A percentile compares a stretch with the other conserved stretches of the same genome.
These are phyloP conservation scores for Coluber constrictor DNA, from an alignment of 2,797 vertebrate genomes.

Conservation along the genomic window DNA sequence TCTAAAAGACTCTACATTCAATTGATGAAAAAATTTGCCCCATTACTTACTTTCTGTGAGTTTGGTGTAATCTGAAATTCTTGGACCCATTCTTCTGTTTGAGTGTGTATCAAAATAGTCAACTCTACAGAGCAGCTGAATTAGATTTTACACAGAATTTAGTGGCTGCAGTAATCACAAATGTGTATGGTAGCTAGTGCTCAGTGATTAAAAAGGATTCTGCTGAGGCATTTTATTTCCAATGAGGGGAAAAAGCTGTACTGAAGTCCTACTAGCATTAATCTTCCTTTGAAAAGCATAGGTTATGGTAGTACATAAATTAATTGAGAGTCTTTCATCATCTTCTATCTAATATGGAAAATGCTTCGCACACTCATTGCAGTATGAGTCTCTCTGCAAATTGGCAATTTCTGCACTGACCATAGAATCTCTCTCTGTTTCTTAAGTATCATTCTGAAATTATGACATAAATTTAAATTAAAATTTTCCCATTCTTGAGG, in stretches of 20 bases:
- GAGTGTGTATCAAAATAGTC: neutral
- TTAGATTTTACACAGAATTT: neutral
- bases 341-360: neutral
- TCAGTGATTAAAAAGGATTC: neutral
- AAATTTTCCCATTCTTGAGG: neutral
- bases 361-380: neutral
- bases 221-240: neutral
- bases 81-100: neutral
- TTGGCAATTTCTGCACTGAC: neutral
- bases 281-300: neutral
- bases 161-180: neutral
- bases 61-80: neutral
- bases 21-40: constrained; percentile 28
- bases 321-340: neutral
- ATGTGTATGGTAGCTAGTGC: neutral
- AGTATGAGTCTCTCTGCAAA: neutral
- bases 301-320: neutral
- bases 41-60: constrained; percentile 23
- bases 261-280: neutral
- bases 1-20: neutral
- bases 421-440: neutral
- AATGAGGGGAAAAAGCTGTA: neutral
- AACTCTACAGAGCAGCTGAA: neutral
- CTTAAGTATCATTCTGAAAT: neutral
- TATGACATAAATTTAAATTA: neutral